Evolutionary conservation across 1,140 invertebrate species (phyloP).

Genomic region (Brachionus angularis): DNA sequence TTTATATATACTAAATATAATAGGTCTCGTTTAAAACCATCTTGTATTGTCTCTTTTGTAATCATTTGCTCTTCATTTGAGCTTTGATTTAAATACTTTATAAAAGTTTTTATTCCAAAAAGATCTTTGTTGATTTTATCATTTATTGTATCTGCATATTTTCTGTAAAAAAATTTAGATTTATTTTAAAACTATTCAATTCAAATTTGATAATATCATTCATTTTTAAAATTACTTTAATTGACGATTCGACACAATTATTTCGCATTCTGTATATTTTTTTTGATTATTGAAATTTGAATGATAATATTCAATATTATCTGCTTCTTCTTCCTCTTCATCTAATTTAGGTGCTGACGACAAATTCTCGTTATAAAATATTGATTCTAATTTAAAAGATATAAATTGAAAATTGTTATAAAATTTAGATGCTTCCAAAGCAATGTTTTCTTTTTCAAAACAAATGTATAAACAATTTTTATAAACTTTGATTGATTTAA

Average conservation of each 20-base stretch:
- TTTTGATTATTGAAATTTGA: background rate
- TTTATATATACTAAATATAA: constrained; percentile 7
- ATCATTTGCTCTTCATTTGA: background rate
- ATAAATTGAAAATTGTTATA: background rate
- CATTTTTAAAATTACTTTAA: constrained; percentile 15
- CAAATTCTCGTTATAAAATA: background rate
- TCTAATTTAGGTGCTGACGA: background rate
- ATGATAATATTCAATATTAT: constrained; percentile 1
- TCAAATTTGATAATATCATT: no score
- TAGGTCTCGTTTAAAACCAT: constrained; percentile 22
- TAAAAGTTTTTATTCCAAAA: constrained; percentile 17
- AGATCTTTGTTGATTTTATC: constrained; percentile 6
- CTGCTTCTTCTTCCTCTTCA: background rate
- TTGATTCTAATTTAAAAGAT: background rate
- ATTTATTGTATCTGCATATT: constrained; percentile 29
- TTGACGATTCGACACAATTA: constrained; percentile 1
- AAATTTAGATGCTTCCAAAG: constrained; percentile 3
- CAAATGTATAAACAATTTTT: constrained; percentile 4
- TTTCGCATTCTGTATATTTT: constrained; percentile 7
- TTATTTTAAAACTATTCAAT: background rate
- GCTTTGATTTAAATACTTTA: constrained; percentile 1
- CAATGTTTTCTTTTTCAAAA: constrained; percentile 19
- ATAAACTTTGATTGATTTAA: background rate
- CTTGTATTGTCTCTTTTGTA: background rate
- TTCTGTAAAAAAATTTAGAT: constrained; percentile 1